phyloP scores from a whole-genome alignment of 2,113 vertebrate genomes.

The Haemorhous mexicanus region DNA sequence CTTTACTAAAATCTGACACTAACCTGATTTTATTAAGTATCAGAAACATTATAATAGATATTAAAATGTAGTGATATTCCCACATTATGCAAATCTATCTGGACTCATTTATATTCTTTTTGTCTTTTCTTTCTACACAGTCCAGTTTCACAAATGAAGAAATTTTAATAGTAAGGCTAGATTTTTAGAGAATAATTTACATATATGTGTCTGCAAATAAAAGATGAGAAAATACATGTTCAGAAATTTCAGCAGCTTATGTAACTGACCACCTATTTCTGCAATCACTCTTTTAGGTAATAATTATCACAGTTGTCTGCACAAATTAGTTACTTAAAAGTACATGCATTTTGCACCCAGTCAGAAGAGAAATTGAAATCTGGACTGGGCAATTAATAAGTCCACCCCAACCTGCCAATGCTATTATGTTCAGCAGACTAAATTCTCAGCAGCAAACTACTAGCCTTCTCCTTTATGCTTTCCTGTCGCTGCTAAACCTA shows the following conservation, averaged over 20 bases:
- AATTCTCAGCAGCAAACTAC: background rate
- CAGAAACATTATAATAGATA: constrained; percentile 46
- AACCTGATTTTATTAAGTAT: constrained; percentile 49
- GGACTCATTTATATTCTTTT: background rate
- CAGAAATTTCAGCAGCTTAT: background rate
- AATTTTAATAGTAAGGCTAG: background rate
- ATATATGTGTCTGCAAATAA: background rate
- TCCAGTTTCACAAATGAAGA: background rate
- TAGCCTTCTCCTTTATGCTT: background rate
- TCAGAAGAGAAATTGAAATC: background rate
- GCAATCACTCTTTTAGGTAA: background rate
- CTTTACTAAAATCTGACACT: constrained; percentile 38
- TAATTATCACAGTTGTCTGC: background rate
- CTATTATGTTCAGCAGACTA: background rate
- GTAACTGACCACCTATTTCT: background rate
- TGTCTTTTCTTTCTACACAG: background rate
- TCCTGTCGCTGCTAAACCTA: background rate
- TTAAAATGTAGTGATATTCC: constrained; percentile 31
- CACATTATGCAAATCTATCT: constrained; percentile 11
- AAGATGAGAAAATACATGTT: background rate
- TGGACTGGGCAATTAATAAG: background rate
- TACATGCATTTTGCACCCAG: background rate
- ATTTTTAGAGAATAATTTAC: background rate
- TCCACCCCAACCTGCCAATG: background rate
- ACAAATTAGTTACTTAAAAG: background rate